phyloP scores from a whole-genome alignment of 2,888 invertebrate species.

The Fabriciana adippe region DNA sequence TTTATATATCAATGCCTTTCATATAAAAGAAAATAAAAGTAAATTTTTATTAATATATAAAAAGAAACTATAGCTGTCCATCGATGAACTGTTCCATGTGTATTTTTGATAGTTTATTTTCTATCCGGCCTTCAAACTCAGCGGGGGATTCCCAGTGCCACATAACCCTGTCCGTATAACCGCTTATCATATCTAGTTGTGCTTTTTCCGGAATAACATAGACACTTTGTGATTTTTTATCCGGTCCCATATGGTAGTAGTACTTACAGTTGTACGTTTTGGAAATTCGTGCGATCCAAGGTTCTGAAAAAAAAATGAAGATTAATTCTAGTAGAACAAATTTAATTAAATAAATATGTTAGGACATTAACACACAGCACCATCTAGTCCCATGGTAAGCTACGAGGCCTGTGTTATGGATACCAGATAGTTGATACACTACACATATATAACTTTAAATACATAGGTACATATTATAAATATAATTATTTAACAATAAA shows the following conservation, averaged over 20 bases:
- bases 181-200: constrained; percentile 59
- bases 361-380: too few species aligned
- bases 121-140: constrained; percentile 57
- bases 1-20: too few species aligned
- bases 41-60: too few species aligned
- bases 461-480: too few species aligned
- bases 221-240: constrained; percentile 60
- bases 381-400: too few species aligned
- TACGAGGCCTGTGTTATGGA: too few species aligned
- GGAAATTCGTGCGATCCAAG: constrained; percentile 72
- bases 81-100: constrained; percentile 62
- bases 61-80: neutral
- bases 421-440: too few species aligned
- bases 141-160: constrained; percentile 72
- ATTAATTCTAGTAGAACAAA: too few species aligned
- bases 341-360: too few species aligned
- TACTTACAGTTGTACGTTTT: constrained; percentile 65
- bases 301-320: constrained; percentile 56
- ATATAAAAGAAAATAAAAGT: too few species aligned
- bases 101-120: constrained; percentile 53
- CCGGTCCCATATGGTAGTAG: constrained; percentile 59
- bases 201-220: constrained; percentile 63
- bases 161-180: constrained; percentile 56
- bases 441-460: too few species aligned
- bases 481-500: too few species aligned